Base-by-base conservation (phyloP, 2,113 vertebrate species). In the Bubalus kerabau region DNA sequence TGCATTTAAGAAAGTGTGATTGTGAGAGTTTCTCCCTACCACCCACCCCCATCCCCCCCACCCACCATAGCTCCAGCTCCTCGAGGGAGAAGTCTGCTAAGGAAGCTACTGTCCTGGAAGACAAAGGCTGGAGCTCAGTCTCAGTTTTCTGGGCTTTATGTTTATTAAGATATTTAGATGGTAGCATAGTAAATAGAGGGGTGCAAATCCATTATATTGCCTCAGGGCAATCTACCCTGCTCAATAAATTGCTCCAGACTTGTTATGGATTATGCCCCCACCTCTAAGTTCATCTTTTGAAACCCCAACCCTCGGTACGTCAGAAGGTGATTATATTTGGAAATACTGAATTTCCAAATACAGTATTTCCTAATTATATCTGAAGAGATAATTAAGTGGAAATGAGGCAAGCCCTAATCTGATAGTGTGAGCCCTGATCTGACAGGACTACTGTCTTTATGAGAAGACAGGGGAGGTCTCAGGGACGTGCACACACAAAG, bases 21-120 rank as follows among this genome's bases (percentile, higher is more conserved):
- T 54, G 5, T 76, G n/a, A 21, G 62, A 64, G 46, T 5, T 94
- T 82, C 76, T 87, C 46, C 36, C 67, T 11, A 2, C 5, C 19
- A 4, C 2, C 2, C 36, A 36, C 9, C 9, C 19, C 2, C 10
- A 14, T 36, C 36, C 2, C 17, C 17, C 4, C 4, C 8, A 3
- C 19, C 21, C 57, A 23, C 52, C 9, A 1, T n/a, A 67, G 28
- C 48, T 93, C 60, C 56, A 67, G 54, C 11, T 59, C 19, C 16
- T 8, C 12, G 1, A 43, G 36, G 54, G n/a, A 40, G 23, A 50
- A 43, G 36, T 56, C 87, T 83, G 54, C 40, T 7, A 52, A 30
- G 24, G 48, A 62, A 89, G 23, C 16, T 54, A 23, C 50, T 67
- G 15, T 14, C 24, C 50, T 21, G 13, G 48, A 67, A 86, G 30